These are phyloP conservation scores for Druceiella hillmani DNA, from an alignment of 2,888 invertebrate genomes.

Conservation along the genomic window DNA sequence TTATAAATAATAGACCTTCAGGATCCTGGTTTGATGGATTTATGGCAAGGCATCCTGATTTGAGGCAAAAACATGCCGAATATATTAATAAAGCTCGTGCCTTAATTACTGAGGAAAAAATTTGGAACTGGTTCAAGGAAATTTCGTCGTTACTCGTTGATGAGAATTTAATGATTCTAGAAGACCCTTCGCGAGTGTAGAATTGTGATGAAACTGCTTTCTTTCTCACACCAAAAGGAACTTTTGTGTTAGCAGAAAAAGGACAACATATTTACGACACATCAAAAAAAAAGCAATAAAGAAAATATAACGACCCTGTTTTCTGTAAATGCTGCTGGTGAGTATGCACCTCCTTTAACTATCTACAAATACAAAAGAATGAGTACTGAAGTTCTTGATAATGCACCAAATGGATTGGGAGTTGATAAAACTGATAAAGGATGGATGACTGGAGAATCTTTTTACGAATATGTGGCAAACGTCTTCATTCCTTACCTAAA, in stretches of 20 bases:
- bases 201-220: constrained; percentile 16
- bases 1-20: constrained; percentile 21
- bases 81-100: constrained; percentile 25
- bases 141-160: neutral
- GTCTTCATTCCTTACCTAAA: constrained; percentile 22
- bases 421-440: constrained; percentile 33
- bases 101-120: constrained; percentile 22
- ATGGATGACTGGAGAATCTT: constrained; percentile 34
- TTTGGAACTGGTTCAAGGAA: no score
- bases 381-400: constrained; percentile 15
- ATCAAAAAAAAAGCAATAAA: constrained; percentile 15
- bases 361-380: constrained; percentile 19
- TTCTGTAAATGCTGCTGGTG: constrained; percentile 14
- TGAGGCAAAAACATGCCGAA: constrained; percentile 22
- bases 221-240: constrained; percentile 19
- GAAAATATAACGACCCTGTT: constrained; percentile 16
- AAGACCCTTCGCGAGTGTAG: constrained; percentile 10
- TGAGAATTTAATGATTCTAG: constrained; percentile 9
- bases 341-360: constrained; percentile 21
- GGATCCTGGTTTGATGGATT: constrained; percentile 22
- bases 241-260: constrained; percentile 17
- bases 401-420: constrained; percentile 26
- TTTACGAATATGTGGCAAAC: constrained; percentile 32
- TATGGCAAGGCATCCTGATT: constrained; percentile 22
- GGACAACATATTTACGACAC: constrained; percentile 12